Conservation (phyloP, 1,140 invertebrate genomes). For the Diuraphis noxia region DNA sequence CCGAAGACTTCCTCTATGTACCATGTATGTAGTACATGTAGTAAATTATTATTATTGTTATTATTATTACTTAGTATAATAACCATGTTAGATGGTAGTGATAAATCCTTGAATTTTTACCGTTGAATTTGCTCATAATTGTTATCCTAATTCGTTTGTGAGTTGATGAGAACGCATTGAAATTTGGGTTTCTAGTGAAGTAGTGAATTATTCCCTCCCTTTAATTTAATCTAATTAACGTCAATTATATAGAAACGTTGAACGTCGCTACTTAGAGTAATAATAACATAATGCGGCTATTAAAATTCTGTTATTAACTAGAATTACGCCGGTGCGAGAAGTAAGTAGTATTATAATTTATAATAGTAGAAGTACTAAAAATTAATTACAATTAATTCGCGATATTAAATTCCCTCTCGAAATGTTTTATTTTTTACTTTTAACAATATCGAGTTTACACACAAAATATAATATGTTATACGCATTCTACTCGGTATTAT, state of each 20-base stretch:
- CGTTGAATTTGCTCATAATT: not conserved
- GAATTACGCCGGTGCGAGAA: not conserved
- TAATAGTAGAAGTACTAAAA: not conserved
- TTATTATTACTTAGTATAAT: not conserved
- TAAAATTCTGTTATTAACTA: not conserved
- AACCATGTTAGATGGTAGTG: not conserved
- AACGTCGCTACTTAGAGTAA: not conserved
- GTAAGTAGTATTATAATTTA: not conserved
- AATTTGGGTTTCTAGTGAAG: not conserved
- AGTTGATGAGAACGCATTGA: not conserved
- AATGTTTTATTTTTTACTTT: not conserved
- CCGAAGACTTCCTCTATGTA: not conserved
- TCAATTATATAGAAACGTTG: constrained; percentile 4
- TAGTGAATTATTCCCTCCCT: not conserved
- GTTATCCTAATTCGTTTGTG: not conserved
- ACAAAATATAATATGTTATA: not conserved
- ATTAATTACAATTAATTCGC: constrained; percentile 15
- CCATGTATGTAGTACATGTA: too few relatives aligned
- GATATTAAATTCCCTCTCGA: not conserved
- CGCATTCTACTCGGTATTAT: not conserved
- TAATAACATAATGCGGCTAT: not conserved
- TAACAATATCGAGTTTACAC: not conserved
- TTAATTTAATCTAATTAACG: constrained; percentile 7
- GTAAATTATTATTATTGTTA: too few relatives aligned
- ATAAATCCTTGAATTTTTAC: not conserved